Base-by-base conservation (phyloP, 2,888 invertebrate genomes). In the Nudaria mundana region DNA sequence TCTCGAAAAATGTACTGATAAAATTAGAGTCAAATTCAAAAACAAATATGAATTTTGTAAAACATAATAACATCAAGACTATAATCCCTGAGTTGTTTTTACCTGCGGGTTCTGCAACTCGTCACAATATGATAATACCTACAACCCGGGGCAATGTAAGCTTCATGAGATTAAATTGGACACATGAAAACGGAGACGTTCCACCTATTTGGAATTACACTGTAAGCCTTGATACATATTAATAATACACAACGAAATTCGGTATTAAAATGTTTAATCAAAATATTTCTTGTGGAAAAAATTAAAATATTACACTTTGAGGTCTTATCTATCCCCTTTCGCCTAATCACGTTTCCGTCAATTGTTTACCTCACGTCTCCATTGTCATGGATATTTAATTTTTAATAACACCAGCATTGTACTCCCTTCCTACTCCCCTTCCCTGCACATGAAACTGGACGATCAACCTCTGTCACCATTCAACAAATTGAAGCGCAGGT, bases 101-200 rank as follows among this genome's bases (percentile, higher is more conserved):
- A 55, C 61, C 58, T 61, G 52, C 37, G 59, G 55, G 46, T 37
- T 37, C 52, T 65, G 63, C 65, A 62, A 38, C 55, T 55, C 57
- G 43, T 58, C 59, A 63, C 58, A 64, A 63, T 53, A 55, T 5
- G 7, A 5, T 56, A 56, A 62, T 56, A 54, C 52, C 48, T 42
- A 42, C 52, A 52, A 59, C 52, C 61, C 66, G 59, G 63, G 53
- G 61, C 57, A 55, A 66, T 69, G 67, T 74, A 73, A 72, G 76
- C 74, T 71, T 74, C 65, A 71, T 63, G 59, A 71, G 77, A 72
- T 79, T 77, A 77, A 48, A 59, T 38, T 66, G 63, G 67, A 61
- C 59, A 56, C 48, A 57, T 48, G 50, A 47, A 49, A 56, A 57
- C 51, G 40, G 26, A n/a, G 37, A 30, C 38, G 25, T 41, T 44